Conservation (phyloP, 1,140 invertebrate species). For the Varroa destructor region DNA sequence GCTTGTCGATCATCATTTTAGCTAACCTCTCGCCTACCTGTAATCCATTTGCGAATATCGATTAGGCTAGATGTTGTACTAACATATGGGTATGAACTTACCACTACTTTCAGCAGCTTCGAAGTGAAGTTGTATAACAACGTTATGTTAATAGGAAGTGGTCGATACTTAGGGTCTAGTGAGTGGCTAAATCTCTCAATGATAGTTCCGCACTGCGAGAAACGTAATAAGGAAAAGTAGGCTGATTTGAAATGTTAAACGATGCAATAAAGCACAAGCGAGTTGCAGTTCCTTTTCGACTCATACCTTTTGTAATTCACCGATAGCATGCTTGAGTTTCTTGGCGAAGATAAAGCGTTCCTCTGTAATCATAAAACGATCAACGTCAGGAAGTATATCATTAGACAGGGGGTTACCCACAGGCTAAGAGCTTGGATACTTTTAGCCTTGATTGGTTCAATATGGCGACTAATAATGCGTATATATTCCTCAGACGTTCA, state of each 20-base stretch:
- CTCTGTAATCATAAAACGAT: slow-evolving; percentile 46
- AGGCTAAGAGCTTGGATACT: too few relatives aligned
- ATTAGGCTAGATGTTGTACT: background rate
- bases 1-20: slow-evolving; percentile 75
- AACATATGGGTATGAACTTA: background rate
- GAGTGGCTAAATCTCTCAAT: background rate
- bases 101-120: background rate
- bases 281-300: background rate
- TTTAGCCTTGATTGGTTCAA: too few relatives aligned
- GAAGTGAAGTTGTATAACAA: background rate
- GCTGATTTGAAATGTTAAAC: background rate
- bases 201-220: background rate
- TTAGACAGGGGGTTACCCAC: too few relatives aligned
- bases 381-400: too few relatives aligned
- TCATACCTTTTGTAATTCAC: slow-evolving; percentile 54
- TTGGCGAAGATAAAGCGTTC: slow-evolving; percentile 82
- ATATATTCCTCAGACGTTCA: slow-evolving; percentile 7
- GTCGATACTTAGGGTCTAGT: too few relatives aligned
- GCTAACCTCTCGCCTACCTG: slow-evolving; percentile 67
- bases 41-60: background rate
- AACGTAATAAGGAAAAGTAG: slow-evolving; percentile 28
- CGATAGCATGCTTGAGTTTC: slow-evolving; percentile 69
- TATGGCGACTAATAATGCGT: too few relatives aligned
- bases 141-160: too few relatives aligned
- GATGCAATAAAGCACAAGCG: too few relatives aligned